These are phyloP conservation scores for Anguilla obscura DNA, from an alignment of 2,797 vertebrate genomes.

Conservation along the genomic window DNA sequence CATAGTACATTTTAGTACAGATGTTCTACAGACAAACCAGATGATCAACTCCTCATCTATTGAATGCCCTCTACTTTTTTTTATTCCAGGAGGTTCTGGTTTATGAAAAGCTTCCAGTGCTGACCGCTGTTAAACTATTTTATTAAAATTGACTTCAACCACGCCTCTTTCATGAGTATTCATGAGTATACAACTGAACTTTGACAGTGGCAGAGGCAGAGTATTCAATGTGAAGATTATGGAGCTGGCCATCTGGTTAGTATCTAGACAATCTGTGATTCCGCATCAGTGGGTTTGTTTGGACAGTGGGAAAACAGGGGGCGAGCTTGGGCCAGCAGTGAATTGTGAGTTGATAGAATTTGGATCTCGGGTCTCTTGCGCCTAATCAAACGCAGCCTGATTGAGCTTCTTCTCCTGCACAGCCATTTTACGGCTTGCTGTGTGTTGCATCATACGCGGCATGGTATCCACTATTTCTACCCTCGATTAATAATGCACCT, in stretches of 20 bases:
- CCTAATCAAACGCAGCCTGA: slow-evolving; percentile 50
- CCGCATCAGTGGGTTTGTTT: neutral
- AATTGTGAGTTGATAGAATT: neutral
- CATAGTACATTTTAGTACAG: neutral
- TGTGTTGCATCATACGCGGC: slow-evolving; percentile 70
- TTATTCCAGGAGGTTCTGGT: neutral
- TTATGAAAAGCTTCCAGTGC: neutral
- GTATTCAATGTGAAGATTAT: neutral
- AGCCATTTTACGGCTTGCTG: slow-evolving; percentile 69
- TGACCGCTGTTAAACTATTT: neutral
- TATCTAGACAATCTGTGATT: neutral
- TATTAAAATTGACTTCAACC: neutral
- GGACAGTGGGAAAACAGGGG: slow-evolving; percentile 30
- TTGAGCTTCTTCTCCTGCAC: slow-evolving; percentile 69
- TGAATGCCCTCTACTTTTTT: neutral
- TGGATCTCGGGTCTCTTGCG: neutral
- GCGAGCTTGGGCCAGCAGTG: slow-evolving; percentile 28
- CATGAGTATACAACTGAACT: neutral
- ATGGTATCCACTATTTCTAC: slow-evolving; percentile 47
- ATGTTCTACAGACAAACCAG: slow-evolving; percentile 5
- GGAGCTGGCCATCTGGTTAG: neutral
- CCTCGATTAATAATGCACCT: slow-evolving; percentile 66
- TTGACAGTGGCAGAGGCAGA: neutral
- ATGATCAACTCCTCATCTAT: neutral
- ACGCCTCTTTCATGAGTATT: neutral